These are phyloP conservation scores for Tragelaphus imberbis DNA, from an alignment of 2,113 vertebrate species.

Conservation along the genomic window DNA sequence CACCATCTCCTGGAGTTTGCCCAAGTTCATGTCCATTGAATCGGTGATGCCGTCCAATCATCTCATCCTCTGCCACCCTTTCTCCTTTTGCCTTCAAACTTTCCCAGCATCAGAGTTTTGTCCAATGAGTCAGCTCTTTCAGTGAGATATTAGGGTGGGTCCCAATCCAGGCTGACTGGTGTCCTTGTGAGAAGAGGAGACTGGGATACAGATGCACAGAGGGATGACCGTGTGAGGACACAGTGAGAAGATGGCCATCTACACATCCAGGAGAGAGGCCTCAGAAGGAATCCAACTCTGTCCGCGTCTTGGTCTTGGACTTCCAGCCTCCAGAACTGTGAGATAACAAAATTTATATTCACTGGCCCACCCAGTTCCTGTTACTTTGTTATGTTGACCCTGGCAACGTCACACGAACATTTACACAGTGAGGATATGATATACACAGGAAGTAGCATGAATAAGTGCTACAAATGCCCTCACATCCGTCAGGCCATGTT, in stretches of 20 bases:
- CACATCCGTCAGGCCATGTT: not conserved
- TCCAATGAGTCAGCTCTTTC: not conserved
- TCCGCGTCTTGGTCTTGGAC: not conserved
- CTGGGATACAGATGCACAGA: not conserved
- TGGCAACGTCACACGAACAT: not conserved
- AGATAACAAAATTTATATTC: not conserved
- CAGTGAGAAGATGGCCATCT: accelerated
- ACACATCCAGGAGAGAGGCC: not conserved
- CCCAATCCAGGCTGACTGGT: not conserved
- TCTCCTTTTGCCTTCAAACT: not conserved
- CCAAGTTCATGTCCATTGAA: not conserved
- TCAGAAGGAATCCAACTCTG: not conserved
- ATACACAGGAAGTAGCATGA: not conserved
- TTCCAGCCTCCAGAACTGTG: not conserved
- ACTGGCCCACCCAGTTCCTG: not conserved
- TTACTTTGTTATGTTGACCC: not conserved
- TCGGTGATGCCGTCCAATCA: not conserved
- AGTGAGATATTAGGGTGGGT: not conserved
- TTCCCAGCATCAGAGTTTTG: not conserved
- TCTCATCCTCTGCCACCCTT: not conserved
- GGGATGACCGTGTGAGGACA: not conserved
- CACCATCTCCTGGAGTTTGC: not conserved
- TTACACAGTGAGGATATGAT: no score
- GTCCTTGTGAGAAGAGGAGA: not conserved
- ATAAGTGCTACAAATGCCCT: not conserved